Conservation (phyloP, 2,113 vertebrate species). For the Elephantulus edwardii region DNA sequence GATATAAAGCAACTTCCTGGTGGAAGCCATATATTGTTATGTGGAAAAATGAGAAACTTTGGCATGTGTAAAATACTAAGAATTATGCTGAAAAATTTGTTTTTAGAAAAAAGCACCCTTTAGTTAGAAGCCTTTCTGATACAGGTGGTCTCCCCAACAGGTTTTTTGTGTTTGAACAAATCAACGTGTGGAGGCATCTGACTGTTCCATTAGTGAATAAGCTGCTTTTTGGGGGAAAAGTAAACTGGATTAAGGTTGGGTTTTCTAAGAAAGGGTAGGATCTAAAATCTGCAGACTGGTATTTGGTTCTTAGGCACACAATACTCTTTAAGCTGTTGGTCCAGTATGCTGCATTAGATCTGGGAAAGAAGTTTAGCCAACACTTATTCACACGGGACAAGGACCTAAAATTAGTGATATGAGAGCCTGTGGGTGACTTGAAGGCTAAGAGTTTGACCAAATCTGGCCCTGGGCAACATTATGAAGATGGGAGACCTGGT, state of each 20-base stretch:
- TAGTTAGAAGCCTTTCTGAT: slow-evolving; percentile 39
- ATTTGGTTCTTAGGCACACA: slow-evolving; percentile 68
- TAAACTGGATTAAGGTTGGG: slow-evolving; percentile 78
- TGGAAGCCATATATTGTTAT: background rate
- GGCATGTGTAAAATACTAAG: slow-evolving; percentile 50
- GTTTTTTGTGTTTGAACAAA: slow-evolving; percentile 49
- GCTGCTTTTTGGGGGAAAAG: slow-evolving; percentile 72
- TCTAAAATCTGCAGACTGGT: slow-evolving; percentile 70
- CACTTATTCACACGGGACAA: background rate
- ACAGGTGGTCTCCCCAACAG: slow-evolving; percentile 71
- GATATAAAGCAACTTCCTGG: background rate
- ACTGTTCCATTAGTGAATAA: slow-evolving; percentile 76
- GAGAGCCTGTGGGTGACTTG: background rate
- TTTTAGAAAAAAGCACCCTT: slow-evolving; percentile 62
- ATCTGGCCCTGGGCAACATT: background rate
- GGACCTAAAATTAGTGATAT: background rate
- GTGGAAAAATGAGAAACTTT: slow-evolving; percentile 34
- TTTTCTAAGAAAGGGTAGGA: slow-evolving; percentile 74
- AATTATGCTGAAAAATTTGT: slow-evolving; percentile 57
- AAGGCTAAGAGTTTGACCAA: background rate
- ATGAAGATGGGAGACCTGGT: background rate
- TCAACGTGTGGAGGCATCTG: slow-evolving; percentile 64
- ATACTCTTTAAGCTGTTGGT: slow-evolving; percentile 61
- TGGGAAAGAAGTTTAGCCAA: slow-evolving; percentile 39
- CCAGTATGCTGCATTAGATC: background rate